Conservation (phyloP, 1,140 invertebrate species). For the Drosophila grimshawi region DNA sequence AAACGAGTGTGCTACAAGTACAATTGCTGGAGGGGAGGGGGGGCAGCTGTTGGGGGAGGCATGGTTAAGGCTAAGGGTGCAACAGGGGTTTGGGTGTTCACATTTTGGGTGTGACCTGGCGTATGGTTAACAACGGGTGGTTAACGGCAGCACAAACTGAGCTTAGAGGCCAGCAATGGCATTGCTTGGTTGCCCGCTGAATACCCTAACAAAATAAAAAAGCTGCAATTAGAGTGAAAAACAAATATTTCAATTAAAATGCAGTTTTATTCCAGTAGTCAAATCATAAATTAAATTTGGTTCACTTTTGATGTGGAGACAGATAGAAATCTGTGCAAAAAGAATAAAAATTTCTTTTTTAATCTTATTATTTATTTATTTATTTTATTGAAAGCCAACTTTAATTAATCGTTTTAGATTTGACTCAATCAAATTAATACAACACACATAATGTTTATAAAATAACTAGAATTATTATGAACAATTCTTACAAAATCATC, state of each 20-base stretch:
- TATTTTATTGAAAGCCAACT: too few species aligned
- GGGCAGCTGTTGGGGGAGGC: background rate
- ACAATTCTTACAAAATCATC: background rate
- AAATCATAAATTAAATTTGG: background rate
- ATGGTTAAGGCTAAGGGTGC: background rate
- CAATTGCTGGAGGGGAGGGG: constrained; percentile 24
- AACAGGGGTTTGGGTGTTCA: too few species aligned
- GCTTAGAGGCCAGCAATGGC: background rate
- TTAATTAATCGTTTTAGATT: too few species aligned
- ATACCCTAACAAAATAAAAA: constrained; percentile 3
- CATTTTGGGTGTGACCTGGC: constrained; percentile 32
- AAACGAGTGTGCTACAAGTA: constrained; percentile 78
- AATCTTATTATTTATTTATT: too few species aligned
- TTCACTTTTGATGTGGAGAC: too few species aligned
- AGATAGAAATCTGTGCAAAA: too few species aligned
- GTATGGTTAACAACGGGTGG: constrained; percentile 54
- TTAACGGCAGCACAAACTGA: constrained; percentile 21
- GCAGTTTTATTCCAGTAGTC: background rate
- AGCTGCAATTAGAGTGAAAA: background rate
- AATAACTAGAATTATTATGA: too few species aligned
- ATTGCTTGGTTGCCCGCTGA: background rate
- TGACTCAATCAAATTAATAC: too few species aligned
- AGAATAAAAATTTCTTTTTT: too few species aligned
- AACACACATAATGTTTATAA: too few species aligned
- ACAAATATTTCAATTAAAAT: background rate